phyloP scores from a whole-genome alignment of 2,888 invertebrate genomes.

The Dioctria linearis region DNA sequence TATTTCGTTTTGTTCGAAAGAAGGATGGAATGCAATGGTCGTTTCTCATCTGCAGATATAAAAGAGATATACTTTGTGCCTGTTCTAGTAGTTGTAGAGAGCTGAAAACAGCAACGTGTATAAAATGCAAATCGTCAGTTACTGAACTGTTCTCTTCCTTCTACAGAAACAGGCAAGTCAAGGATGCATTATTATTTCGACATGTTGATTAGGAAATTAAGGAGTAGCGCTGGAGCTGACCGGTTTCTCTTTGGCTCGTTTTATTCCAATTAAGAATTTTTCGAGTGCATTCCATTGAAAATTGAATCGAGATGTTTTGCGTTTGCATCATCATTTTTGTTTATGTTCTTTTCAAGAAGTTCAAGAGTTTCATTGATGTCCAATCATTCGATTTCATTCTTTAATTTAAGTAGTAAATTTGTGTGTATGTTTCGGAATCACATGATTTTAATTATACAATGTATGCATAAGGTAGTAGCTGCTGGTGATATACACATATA shows the following conservation, averaged over 20 bases:
- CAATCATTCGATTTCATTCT: no score
- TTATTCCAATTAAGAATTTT: constrained; percentile 29
- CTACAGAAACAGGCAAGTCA: background rate
- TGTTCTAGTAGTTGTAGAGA: background rate
- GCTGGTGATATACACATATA: no score
- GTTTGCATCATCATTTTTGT: no score
- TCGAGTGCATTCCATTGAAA: background rate
- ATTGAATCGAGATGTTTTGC: no score
- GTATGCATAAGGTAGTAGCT: no score
- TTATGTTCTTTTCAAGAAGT: no score
- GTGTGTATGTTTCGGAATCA: no score
- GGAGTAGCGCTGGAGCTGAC: constrained; percentile 17
- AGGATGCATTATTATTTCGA: constrained; percentile 27
- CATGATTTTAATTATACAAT: no score
- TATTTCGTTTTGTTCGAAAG: background rate
- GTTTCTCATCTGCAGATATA: constrained; percentile 5
- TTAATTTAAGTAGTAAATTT: no score
- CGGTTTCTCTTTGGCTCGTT: constrained; percentile 17
- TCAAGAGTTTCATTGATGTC: no score
- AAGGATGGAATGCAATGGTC: background rate
- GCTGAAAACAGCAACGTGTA: constrained; percentile 9
- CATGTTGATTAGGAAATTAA: constrained; percentile 46
- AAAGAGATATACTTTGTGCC: background rate
- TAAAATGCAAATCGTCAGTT: constrained; percentile 41
- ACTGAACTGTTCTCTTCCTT: constrained; percentile 6